Evolutionary conservation across 2,888 invertebrate genomes (phyloP), one percentile per base, ranked within the genome.

Genomic region (Atherix ibis): DNA sequence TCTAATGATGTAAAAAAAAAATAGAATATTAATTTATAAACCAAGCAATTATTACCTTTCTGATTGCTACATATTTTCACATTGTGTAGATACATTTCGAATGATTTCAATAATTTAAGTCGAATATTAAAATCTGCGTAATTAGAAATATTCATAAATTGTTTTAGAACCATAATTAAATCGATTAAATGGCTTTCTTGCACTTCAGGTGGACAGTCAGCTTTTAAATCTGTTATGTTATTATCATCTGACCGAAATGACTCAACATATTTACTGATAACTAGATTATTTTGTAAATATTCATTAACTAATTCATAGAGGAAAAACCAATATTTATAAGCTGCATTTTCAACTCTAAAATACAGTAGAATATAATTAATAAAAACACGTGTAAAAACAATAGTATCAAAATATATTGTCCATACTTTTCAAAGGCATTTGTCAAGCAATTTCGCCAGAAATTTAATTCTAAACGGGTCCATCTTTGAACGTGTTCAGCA

Each of bases 321-420:
- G 54, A 83, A 78, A 61, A 89, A 84, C 91, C 92, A 95, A 73
- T 87, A 92, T 53, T 80, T 83, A 42, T 79, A 72, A 0, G 80
- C 73, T 40, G 73, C 71, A 0, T 70, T 63, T 50, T 72, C 70
- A 43, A 79, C 66, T 47, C 76, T 76, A 49, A 35, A 54, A 27
- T 17, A 17, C 8, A 38, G 29, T 48, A 34, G 50, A 43, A 44
- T 49, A 43, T 33, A 32, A 34, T 34, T 35, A 31, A 25, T 15
- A 30, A 8, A 36, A 31, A 18, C 2, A 1, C n/a, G 26, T 8
- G n/a, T n/a, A n/a, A n/a, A n/a, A n/a, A n/a, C n/a, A n/a, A n/a
- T n/a, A n/a, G n/a, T n/a, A n/a, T n/a, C n/a, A n/a, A n/a, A n/a
- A n/a, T n/a, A n/a, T n/a, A n/a, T n/a, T n/a, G n/a, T n/a, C n/a